Base-by-base conservation (phyloP, 1,140 invertebrate species). In the Sinonovacula constricta region DNA sequence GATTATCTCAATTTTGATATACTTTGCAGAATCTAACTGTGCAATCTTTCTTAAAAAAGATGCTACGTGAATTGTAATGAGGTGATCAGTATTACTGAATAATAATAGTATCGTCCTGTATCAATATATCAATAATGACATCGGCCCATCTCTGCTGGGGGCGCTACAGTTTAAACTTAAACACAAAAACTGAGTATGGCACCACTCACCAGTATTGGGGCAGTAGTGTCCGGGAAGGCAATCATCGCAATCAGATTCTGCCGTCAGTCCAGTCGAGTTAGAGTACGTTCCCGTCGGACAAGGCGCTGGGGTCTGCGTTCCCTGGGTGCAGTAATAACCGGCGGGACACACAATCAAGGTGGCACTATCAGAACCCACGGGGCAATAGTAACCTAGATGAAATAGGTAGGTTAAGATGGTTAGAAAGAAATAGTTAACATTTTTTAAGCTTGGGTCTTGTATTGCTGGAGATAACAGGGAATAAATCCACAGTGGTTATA, bases 281-380 rank as follows among this genome's bases (percentile, higher is more conserved):
- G 88, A 89, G 83, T 86, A 90, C 1, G 88, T 87, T 7, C 88
- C 88, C 1, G 76, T 56, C 12, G 87, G 87, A 77, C 87, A 89
- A 0, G 85, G 65, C 34, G 59, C 70, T 1, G 87, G 87, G 10
- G 67, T 31, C 15, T 72, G 69, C 45, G 75, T 85, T 12, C 86
- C 89, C 31, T 62, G 56, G 14, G 81, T 80, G 63, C 89, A 90
- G 80, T 87, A 90, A 10, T 81, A 81, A 26, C 88, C 88, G 18
- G 66, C 81, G 5, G 87, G 84, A 67, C 88, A 89, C 15, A 80
- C 74, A 24, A 85, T 80, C 62, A 75, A 85, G 24, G 78, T 83
- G 24, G 82, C 80, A 12, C 72, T 63, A 56, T 85, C 79, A 24
- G 88, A 84, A 59, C 60, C 67, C 45, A 57, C 49, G 5, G 86